Base-by-base conservation (phyloP, 2,113 vertebrate species). In the Copsychus sechellarum region DNA sequence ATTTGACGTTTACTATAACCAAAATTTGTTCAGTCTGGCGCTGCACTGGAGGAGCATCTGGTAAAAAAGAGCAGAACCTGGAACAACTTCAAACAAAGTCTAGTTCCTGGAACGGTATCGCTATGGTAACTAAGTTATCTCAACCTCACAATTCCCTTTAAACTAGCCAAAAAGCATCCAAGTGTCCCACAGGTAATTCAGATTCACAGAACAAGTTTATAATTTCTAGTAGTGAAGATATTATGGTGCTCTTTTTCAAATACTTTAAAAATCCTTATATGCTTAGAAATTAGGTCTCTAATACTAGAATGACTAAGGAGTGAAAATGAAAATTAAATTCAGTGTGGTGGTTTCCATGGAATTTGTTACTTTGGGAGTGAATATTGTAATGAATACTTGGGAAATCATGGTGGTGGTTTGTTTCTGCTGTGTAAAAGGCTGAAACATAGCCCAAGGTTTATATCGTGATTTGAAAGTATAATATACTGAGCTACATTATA, bases 11-110 rank as follows among this genome's bases (percentile, higher is more conserved):
- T 88, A 48, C 0, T 4, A 54, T 45, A 95, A 60, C 77, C 22
- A 57, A 89, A 93, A 89, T 94, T 95, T 74, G 29, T 88, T 95
- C 29, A n/a, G 40, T 91, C 82, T 95, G 88, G 92, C 58, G 51
- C 64, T 91, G 53, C 43, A 20, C 81, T 95, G 57, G 79, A 91
- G 45, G 81, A 96, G 87, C 90, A 97, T 91, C 82, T 96, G 95
- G 86, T 92, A 61, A 81, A 95, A 79, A 83, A 74, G 26, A 86
- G 65, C 66, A 88, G 81, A 94, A 86, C 50, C 62, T 97, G 93
- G 90, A 94, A 70, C n/a, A 66, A 65, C 72, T 69, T 94, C 88
- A 90, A 80, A 88, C 11, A 53, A 87, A 86, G 33, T 40, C 40
- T 81, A 86, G 36, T 36, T 93, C 51, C 74, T 93, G 60, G 74